Evolutionary conservation across 2,113 vertebrate genomes (phyloP), one percentile per base, ranked within the genome.

Genomic region (Entomyzon cyanotis): DNA sequence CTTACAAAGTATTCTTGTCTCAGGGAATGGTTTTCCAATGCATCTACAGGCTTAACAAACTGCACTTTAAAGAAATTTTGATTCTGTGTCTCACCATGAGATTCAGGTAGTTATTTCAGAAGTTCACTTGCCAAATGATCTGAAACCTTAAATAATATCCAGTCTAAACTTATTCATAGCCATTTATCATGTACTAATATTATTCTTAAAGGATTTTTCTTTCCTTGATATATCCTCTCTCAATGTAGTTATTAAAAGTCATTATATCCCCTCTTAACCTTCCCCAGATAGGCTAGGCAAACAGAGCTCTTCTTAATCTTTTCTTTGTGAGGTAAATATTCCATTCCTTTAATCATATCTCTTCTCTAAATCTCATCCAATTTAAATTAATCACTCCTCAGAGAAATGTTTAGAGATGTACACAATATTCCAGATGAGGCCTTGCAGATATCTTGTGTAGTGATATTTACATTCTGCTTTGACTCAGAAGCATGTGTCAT

Each of bases 341-440:
- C 14, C 8, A 62, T 81, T 91, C 53, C 23, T 74, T 89, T 87
- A 87, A 78, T 78, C 37, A 35, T 77, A 74, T 58, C 5, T 60
- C 28, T 80, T 74, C 28, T 69, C 64, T 77, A 63, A 90, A 77
- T 84, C 31, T 63, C 24, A 79, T 83, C 39, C 35, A 77, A 87
- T 84, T 94, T 76, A 93, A 93, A 79, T 88, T 91, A 92, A 86
- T 80, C 10, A 53, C 84, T 92, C 55, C 33, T 55, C 42, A 84
- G 52, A 91, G 20, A 92, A 81, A 60, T 63, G 0, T 87, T 93
- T 81, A 80, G 47, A 91, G 50, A 74, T 49, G 46, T 75, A 85
- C 44, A 63, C 47, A 94, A 1, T 78, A 80, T 47, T 93, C 55
- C 73, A 75, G 52, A 84, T 47, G 33, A 93, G 44, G 33, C 33